Base-by-base conservation (phyloP, 1,140 invertebrate species). In the Cotesia chilonis region DNA sequence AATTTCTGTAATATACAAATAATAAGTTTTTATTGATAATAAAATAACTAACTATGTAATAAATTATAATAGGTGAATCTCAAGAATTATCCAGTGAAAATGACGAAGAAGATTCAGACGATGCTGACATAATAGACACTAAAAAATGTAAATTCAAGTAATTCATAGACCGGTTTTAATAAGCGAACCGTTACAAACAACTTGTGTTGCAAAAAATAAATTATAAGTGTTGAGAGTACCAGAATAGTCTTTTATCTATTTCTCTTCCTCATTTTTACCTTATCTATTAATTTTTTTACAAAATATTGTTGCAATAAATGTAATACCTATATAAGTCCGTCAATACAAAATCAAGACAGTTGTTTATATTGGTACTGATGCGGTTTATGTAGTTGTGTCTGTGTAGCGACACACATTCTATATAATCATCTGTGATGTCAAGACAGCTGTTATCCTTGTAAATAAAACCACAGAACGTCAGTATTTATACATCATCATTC, bases 91-190 rank as follows among this genome's bases (percentile, higher is more conserved):
- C 78, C 3, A 73, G 67, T 47, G 76, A 76, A 60, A 63, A 71
- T n/a, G 77, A 70, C n/a, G 77, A 79, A 7, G 70, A 71, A 9
- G 67, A 71, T 37, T 54, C 47, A 37, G 52, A 66, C 52, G 65
- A 52, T 7, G 77, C 76, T 2, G 61, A 72, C 7, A 54, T 69
- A 67, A 41, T 74, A 77, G 79, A 80, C 65, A 71, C 79, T 59
- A 81, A 82, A 75, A 82, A 81, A 74, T 81, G 77, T 75, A 81
- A 79, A 75, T 5, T 77, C 63, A 77, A 35, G 17, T 70, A 17
- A 20, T 10, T 54, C 7, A 4, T 55, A 36, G 38, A 52, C 65
- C 9, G 59, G 60, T 68, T 51, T 47, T 28, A 47, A 57, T 47
- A 14, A 66, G 41, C 54, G 9, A 3, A 17, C 17, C 12, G 65